Conservation (phyloP, 2,797 vertebrate species). For the Sebastes dallii region DNA sequence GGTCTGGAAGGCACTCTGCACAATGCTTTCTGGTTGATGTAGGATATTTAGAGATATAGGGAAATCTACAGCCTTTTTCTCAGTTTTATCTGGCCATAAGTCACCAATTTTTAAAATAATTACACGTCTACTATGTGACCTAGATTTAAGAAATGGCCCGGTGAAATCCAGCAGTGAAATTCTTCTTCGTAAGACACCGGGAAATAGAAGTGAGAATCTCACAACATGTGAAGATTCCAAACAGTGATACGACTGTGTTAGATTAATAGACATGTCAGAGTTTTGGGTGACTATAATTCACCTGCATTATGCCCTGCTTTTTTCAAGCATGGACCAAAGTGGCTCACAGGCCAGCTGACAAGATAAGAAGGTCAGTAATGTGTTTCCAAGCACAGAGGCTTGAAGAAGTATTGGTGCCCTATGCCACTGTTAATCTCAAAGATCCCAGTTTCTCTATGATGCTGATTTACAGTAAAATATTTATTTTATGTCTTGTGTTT, state of each 20-base stretch:
- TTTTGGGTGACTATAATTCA: conserved; percentile 26
- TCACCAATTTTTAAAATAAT: not conserved
- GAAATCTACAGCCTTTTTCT: not conserved
- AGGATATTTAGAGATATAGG: not conserved
- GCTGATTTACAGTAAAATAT: not conserved
- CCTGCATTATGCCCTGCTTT: not conserved
- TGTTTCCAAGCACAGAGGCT: conserved; percentile 13
- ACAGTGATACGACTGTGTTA: not conserved
- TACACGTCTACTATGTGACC: not conserved
- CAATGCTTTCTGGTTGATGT: not conserved
- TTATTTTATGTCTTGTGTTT: not conserved
- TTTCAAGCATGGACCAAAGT: conserved; percentile 13
- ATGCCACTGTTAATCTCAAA: not conserved
- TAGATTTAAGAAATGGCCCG: not conserved
- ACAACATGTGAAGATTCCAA: not conserved
- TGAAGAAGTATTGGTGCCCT: not conserved
- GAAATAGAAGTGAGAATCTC: not conserved
- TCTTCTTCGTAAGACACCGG: not conserved
- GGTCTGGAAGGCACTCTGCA: not conserved
- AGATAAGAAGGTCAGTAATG: conserved; percentile 33
- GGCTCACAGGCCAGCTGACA: conserved; percentile 30
- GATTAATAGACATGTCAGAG: conserved; percentile 1
- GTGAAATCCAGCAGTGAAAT: not conserved
- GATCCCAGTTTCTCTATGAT: not conserved
- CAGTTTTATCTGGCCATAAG: not conserved